Evolutionary conservation across 2,888 invertebrate genomes (phyloP).

Genomic region (Lasioglossum marginatum): DNA sequence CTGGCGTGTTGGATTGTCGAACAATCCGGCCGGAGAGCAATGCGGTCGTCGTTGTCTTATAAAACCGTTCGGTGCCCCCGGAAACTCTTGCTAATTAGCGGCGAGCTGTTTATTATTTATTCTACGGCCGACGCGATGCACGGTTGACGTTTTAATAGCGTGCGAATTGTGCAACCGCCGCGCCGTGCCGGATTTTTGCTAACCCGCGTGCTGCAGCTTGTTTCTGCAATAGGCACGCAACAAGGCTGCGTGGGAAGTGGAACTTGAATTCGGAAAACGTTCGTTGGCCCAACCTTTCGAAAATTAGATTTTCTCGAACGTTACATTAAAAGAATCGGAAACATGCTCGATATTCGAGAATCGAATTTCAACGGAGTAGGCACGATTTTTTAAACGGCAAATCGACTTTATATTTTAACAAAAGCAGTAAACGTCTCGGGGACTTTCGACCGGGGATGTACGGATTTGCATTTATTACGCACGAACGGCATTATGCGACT

Average conservation of each 20-base stretch:
- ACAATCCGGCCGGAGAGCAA: constrained; percentile 4
- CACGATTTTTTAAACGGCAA: neutral
- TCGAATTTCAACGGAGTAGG: neutral
- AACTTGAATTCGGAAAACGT: neutral
- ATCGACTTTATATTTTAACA: neutral
- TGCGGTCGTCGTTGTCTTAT: constrained; percentile 24
- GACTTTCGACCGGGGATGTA: neutral
- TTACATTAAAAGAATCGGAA: neutral
- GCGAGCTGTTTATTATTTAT: constrained; percentile 37
- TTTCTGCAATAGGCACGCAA: neutral
- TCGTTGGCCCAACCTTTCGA: neutral
- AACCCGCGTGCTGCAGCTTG: neutral
- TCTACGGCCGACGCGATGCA: neutral
- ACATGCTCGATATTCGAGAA: no score
- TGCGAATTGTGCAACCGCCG: constrained; percentile 12
- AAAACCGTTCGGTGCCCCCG: constrained; percentile 19
- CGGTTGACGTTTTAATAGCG: constrained; percentile 31
- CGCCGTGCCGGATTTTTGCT: neutral
- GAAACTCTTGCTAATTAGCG: constrained; percentile 37
- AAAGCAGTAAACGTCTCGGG: neutral
- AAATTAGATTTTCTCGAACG: neutral
- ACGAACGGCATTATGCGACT: neutral
- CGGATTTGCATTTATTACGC: neutral
- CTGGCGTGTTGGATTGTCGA: constrained; percentile 37
- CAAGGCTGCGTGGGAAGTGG: neutral